A percentile compares a stretch with the other conserved stretches of the same genome.
Conservation (phyloP, 2,113 vertebrate genomes). For the Colius striatus region DNA sequence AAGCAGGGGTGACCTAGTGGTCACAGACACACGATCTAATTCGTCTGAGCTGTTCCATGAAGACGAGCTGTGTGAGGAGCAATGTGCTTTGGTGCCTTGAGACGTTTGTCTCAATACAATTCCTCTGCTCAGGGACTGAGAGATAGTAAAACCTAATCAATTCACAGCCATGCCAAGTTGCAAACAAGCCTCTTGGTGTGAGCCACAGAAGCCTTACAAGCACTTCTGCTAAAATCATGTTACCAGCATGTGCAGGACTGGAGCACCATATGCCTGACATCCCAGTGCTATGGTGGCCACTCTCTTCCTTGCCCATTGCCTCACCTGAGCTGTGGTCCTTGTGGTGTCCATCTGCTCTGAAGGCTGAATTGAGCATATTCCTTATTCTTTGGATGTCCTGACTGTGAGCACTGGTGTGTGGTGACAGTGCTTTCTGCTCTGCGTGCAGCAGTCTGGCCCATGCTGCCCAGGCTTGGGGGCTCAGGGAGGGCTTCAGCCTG, state of each 20-base stretch:
- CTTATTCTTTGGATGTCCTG: rapidly evolving
- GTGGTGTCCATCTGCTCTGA: background rate
- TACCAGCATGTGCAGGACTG: no score
- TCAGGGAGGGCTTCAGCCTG: background rate
- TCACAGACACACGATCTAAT: background rate
- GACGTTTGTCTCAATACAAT: background rate
- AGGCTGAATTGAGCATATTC: background rate
- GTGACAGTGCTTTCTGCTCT: background rate
- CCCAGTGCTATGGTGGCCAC: rapidly evolving
- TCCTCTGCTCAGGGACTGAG: background rate
- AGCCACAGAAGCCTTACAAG: background rate
- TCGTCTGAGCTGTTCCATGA: background rate
- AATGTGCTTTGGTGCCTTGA: background rate
- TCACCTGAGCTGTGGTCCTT: background rate
- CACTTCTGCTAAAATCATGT: background rate
- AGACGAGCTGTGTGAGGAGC: background rate
- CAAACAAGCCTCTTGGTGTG: background rate
- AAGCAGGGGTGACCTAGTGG: background rate
- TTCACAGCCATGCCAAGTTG: background rate
- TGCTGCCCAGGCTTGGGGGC: background rate
- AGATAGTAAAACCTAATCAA: background rate
- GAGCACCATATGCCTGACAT: background rate
- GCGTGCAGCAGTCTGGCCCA: background rate
- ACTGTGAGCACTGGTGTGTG: background rate
- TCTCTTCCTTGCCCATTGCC: background rate